Base-by-base conservation (phyloP, 2,113 vertebrate genomes). In the Planiliza haematocheilus region DNA sequence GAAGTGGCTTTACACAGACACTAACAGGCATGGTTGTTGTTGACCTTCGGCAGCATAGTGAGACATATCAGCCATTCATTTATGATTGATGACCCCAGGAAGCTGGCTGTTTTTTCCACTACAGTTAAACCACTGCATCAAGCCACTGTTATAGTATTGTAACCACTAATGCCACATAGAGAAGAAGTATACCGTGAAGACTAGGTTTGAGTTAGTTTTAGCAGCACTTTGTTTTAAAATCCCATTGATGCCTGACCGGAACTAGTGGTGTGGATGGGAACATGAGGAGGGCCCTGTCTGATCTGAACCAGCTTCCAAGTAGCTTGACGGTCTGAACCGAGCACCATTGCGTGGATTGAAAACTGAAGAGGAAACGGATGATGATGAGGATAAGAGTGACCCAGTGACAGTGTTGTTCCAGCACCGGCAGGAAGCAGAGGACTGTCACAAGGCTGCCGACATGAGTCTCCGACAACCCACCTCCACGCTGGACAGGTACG, bases 401-500 rank as follows among this genome's bases (percentile, higher is more conserved):
- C 62, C 83, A 82, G 78, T 81, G 83, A 91, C 85, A 38, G 79
- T 21, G 70, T 79, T 71, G 57, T 88, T 79, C 84, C 61, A 74
- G 11, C 74, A 77, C 65, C 70, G 24, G 24, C 24, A 72, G 75
- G 77, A 83, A 89, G 80, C 66, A 84, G 75, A 88, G 70, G 81
- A 82, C 76, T 17, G 79, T 70, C 74, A 18, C 69, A 41, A 36
- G 84, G 73, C 76, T 62, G 85, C 86, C 87, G 89, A 74, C 79
- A 94, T 94, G 93, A 95, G 90, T 78, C 70, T 94, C 60, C 91
- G 92, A 59, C 92, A 91, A 1, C 93, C 93, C 21, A 86, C 92
- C 70, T 94, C 93, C 4, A 91, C 94, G 0, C 91, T 93, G 86
- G 93, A 95, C 91, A 95, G 94, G 94, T 95, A 92, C 11, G 0